Percentiles rank a stretch among this genome's conserved stretches.
These are phyloP conservation scores for Brachionichthys hirsutus DNA, from an alignment of 2,113 vertebrate genomes.

Conservation along the genomic window DNA sequence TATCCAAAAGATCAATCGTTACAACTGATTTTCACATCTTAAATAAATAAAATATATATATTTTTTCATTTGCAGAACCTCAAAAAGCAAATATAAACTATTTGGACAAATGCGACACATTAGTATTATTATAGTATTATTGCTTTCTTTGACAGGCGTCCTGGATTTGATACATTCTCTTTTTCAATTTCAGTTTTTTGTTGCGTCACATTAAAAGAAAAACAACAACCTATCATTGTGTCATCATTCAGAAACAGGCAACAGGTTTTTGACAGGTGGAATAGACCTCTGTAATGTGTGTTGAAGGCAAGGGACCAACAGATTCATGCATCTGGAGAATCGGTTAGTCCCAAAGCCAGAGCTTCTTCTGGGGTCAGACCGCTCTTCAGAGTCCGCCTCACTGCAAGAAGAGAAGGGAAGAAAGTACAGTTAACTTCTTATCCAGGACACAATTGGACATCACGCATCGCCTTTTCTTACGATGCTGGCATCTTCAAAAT, in stretches of 20 bases:
- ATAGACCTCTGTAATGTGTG: slow-evolving; percentile 2
- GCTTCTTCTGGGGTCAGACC: slow-evolving; percentile 93
- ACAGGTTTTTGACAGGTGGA: slow-evolving; percentile 24
- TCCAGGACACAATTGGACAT: not conserved
- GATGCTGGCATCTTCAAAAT: not conserved
- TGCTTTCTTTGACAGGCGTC: slow-evolving; percentile 6
- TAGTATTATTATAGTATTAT: not conserved
- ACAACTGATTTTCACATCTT: slow-evolving; percentile 66
- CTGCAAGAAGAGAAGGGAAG: slow-evolving; percentile 61
- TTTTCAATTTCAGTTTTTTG: not conserved
- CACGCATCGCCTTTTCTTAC: not conserved
- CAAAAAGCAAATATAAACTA: slow-evolving; percentile 21
- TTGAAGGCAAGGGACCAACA: slow-evolving; percentile 20
- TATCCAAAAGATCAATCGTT: slow-evolving; percentile 2
- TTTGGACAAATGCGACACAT: slow-evolving; percentile 36
- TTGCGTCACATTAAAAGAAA: slow-evolving; percentile 4
- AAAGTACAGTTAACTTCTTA: no score
- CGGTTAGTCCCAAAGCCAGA: slow-evolving; percentile 86
- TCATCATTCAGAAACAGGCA: slow-evolving; percentile 51
- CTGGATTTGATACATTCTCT: not conserved
- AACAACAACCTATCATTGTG: slow-evolving; percentile 11
- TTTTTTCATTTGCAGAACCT: slow-evolving; percentile 28
- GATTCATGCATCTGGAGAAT: slow-evolving; percentile 84
- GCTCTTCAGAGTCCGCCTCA: slow-evolving; percentile 91
- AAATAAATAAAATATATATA: slow-evolving; percentile 29